These are phyloP conservation scores for Myrmecobius fasciatus DNA, from an alignment of 2,113 vertebrate genomes.

Conservation along the genomic window DNA sequence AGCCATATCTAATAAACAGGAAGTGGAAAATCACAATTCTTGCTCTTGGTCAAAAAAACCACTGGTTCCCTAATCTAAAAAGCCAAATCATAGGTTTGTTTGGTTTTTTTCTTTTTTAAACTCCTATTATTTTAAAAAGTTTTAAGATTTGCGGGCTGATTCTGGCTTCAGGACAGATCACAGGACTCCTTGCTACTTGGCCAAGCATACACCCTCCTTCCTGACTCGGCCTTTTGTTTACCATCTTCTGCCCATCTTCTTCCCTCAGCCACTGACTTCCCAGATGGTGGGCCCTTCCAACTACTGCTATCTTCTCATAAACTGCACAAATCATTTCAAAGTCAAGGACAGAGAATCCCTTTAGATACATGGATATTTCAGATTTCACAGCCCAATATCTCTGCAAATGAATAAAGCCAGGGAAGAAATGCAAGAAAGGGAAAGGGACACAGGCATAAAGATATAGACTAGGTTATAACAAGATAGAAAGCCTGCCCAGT, in stretches of 20 bases:
- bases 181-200: conserved; percentile 7
- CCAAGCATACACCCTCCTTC: background rate
- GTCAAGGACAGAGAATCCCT: conserved; percentile 5
- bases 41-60: conserved; percentile 12
- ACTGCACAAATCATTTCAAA: conserved; percentile 21
- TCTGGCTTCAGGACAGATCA: background rate
- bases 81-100: background rate
- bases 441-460: background rate
- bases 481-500: conserved; percentile 41
- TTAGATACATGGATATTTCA: conserved; percentile 1
- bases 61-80: conserved; percentile 14
- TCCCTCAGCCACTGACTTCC: background rate
- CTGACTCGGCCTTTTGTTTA: background rate
- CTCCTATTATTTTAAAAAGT: conserved; percentile 26
- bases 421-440: conserved; percentile 4
- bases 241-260: background rate
- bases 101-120: background rate
- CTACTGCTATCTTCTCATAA: background rate
- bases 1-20: conserved; percentile 10
- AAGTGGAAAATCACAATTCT: conserved; percentile 21
- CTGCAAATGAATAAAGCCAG: conserved; percentile 35
- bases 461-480: background rate
- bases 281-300: conserved; percentile 9
- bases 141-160: background rate
- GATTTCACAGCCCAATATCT: conserved; percentile 28